phyloP scores from a whole-genome alignment of 2,888 invertebrate species.

The Smittia aterrima region DNA sequence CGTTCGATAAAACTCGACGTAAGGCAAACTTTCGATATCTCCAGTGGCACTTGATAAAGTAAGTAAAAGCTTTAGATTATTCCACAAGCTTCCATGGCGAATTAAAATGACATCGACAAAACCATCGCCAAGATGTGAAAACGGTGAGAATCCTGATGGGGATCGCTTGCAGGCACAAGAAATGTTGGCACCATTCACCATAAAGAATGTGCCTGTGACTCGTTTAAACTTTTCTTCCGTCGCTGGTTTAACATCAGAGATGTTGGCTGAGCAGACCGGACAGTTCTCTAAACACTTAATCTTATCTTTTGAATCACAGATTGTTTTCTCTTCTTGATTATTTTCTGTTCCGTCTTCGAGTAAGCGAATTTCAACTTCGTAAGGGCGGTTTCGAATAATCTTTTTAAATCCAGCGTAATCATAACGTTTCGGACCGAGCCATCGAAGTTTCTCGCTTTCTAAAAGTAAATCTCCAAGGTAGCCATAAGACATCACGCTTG shows the following conservation, averaged over 20 bases:
- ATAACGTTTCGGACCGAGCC: conserved; percentile 84
- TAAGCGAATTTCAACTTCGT: conserved; percentile 63
- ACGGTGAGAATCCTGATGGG: conserved; percentile 74
- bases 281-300: conserved; percentile 41
- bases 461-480: conserved; percentile 79
- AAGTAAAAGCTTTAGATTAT: conserved; percentile 68
- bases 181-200: conserved; percentile 74
- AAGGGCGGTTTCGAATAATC: conserved; percentile 62
- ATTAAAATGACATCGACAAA: conserved; percentile 74
- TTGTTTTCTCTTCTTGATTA: background rate
- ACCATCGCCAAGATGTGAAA: conserved; percentile 77
- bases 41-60: background rate
- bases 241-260: conserved; percentile 41
- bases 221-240: conserved; percentile 55
- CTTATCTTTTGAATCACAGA: conserved; percentile 26
- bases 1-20: conserved; percentile 72
- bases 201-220: conserved; percentile 70
- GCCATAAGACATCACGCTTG: conserved; percentile 78
- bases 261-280: background rate
- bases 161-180: conserved; percentile 72
- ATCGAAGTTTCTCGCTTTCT: conserved; percentile 76
- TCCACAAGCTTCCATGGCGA: conserved; percentile 67
- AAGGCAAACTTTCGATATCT: conserved; percentile 60
- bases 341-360: conserved; percentile 52
- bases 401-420: conserved; percentile 72